These are phyloP conservation scores for Channa maculata DNA, from an alignment of 2,113 vertebrate genomes.

Conservation along the genomic window DNA sequence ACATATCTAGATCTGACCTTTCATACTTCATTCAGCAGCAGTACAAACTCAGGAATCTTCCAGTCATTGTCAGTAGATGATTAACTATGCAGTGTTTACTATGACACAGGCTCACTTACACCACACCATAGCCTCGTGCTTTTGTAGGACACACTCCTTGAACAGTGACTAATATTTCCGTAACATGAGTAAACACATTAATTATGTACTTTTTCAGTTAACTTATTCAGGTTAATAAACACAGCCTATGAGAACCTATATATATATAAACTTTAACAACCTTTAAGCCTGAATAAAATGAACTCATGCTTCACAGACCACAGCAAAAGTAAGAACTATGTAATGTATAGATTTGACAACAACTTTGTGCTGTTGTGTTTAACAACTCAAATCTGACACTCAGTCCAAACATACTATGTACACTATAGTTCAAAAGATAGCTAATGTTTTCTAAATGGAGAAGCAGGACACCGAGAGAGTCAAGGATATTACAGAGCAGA, in stretches of 20 bases:
- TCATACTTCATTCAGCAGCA: not conserved
- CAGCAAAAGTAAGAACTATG: not conserved
- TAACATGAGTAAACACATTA: not conserved
- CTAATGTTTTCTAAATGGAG: slow-evolving; percentile 22
- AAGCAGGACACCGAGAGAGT: not conserved
- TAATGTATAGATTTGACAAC: slow-evolving; percentile 22
- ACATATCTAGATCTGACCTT: slow-evolving; percentile 23
- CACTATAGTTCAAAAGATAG: slow-evolving; percentile 8
- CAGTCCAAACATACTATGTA: slow-evolving; percentile 36
- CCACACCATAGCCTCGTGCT: slow-evolving; percentile 14
- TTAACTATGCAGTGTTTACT: slow-evolving; percentile 29
- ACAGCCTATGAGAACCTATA: not conserved
- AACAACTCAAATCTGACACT: slow-evolving; percentile 8
- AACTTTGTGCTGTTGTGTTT: no score
- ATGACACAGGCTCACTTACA: not conserved
- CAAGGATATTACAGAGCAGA: not conserved
- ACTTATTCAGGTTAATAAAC: slow-evolving; percentile 1
- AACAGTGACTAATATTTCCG: not conserved
- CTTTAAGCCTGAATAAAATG: not conserved
- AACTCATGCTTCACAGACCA: not conserved
- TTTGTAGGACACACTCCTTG: slow-evolving; percentile 20
- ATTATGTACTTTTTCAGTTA: not conserved
- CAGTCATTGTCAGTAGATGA: slow-evolving; percentile 47
- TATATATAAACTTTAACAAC: not conserved
- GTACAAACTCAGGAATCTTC: not conserved